phyloP scores from a whole-genome alignment of 2,113 vertebrate genomes.

The Cricetomys ansorgei region DNA sequence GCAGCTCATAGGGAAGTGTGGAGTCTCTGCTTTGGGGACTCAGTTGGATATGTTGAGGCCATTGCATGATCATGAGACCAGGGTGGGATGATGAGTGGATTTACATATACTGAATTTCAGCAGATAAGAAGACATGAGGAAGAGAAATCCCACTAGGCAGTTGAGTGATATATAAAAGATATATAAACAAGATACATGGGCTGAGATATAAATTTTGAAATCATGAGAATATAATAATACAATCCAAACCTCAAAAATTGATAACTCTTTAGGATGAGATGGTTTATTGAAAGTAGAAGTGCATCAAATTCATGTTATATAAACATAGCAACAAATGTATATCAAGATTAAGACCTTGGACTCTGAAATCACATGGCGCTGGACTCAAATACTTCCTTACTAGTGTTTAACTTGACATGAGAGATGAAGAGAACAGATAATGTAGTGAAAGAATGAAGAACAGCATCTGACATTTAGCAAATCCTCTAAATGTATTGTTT shows the following conservation, averaged over 20 bases:
- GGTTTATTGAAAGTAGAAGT: slow-evolving; percentile 14
- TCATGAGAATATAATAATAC: not conserved
- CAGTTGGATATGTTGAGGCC: not conserved
- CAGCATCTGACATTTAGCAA: not conserved
- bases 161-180: not conserved
- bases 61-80: not conserved
- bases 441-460: not conserved
- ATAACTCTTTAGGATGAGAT: not conserved
- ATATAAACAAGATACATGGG: not conserved
- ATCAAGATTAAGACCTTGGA: not conserved
- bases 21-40: not conserved
- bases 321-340: not conserved
- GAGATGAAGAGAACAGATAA: not conserved
- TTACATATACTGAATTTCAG: not conserved
- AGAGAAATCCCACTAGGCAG: not conserved
- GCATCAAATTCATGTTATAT: not conserved
- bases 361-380: not conserved
- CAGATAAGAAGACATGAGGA: not conserved
- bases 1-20: not conserved
- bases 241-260: not conserved
- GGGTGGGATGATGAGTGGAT: not conserved
- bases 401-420: not conserved
- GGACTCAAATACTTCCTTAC: not conserved
- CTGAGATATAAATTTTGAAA: slow-evolving; percentile 18
- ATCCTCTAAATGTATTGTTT: not conserved